Evolutionary conservation across 2,888 invertebrate species (phyloP).

Genomic region (Ochropacha duplaris): DNA sequence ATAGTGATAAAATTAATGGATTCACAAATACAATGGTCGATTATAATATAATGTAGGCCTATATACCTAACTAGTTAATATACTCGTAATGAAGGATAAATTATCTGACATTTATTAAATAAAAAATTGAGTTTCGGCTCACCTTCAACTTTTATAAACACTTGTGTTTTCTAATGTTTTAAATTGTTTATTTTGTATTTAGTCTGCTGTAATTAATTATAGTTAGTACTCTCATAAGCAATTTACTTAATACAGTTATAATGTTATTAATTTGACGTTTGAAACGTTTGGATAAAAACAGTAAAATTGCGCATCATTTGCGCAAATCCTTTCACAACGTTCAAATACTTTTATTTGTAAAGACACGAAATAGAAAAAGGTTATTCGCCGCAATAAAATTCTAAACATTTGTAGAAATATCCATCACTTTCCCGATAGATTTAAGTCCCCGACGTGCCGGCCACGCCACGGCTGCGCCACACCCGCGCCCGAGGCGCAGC

Average conservation of each 20-base stretch:
- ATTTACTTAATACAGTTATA: too few relatives aligned
- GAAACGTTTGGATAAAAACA: too few relatives aligned
- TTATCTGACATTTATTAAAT: too few relatives aligned
- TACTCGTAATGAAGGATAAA: too few relatives aligned
- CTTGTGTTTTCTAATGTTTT: slow-evolving; percentile 22
- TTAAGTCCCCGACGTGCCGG: slow-evolving; percentile 13
- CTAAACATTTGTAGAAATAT: slow-evolving; percentile 43
- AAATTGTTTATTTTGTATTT: neutral
- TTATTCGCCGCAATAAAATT: slow-evolving; percentile 46
- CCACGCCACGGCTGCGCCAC: neutral
- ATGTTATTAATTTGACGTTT: too few relatives aligned
- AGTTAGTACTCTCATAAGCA: too few relatives aligned
- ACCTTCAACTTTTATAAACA: slow-evolving; percentile 31
- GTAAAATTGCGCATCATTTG: neutral
- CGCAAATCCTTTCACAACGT: slow-evolving; percentile 22
- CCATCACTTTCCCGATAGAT: slow-evolving; percentile 26
- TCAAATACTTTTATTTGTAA: neutral
- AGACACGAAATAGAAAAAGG: slow-evolving; percentile 22
- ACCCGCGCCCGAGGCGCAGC: slow-evolving; percentile 20
- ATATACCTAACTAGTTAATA: too few relatives aligned
- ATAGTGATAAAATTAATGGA: slow-evolving; percentile 8
- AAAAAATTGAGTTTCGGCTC: too few relatives aligned
- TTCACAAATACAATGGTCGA: too few relatives aligned
- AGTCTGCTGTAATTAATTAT: too few relatives aligned
- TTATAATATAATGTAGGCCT: too few relatives aligned